Evolutionary conservation across 1,140 invertebrate species (phyloP).

Genomic region (Venustaconcha ellipsiformis): DNA sequence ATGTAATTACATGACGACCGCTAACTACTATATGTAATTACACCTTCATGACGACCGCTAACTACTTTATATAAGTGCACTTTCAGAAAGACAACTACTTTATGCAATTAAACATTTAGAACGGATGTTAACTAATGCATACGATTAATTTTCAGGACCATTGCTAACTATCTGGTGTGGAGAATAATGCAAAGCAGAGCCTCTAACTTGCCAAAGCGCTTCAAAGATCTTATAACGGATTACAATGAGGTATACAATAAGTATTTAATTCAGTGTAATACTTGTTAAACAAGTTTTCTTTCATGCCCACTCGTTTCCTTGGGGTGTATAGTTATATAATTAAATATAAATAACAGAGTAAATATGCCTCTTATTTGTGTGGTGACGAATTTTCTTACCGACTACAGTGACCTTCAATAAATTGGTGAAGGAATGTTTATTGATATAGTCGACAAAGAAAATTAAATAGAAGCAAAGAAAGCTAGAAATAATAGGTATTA

Average conservation of each 20-base stretch:
- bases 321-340: not conserved
- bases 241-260: constrained; percentile 9
- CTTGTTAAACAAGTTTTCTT: not conserved
- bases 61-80: too few relatives aligned
- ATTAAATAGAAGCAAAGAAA: too few relatives aligned
- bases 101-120: not conserved
- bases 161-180: constrained; percentile 20
- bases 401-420: too few relatives aligned
- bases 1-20: too few relatives aligned
- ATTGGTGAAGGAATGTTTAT: too few relatives aligned
- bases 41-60: too few relatives aligned
- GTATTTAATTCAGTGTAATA: too few relatives aligned
- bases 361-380: not conserved
- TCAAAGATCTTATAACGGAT: constrained; percentile 5
- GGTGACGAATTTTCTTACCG: too few relatives aligned
- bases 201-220: not conserved
- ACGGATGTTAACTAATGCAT: not conserved
- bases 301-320: not conserved
- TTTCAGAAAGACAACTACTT: not conserved
- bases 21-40: too few relatives aligned
- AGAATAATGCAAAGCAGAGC: constrained; percentile 6
- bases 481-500: too few relatives aligned
- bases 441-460: too few relatives aligned
- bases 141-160: not conserved
- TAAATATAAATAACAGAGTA: not conserved